Percentiles rank a stretch among this genome's conserved stretches.
Evolutionary conservation across 2,888 invertebrate species (phyloP).

Genomic region (Ophion ventricosus): DNA sequence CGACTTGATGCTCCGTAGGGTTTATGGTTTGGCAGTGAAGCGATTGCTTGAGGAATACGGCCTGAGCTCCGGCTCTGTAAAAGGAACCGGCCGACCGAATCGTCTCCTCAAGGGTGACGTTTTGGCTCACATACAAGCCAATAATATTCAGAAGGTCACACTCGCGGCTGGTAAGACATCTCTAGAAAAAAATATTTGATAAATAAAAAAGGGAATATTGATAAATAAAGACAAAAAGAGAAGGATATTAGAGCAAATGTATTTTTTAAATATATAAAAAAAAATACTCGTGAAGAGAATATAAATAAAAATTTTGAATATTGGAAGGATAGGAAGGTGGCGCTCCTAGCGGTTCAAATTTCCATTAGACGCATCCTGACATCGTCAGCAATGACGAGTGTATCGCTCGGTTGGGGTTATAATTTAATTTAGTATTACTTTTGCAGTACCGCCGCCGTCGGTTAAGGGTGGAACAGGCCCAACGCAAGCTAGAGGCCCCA

Average conservation of each 20-base stretch:
- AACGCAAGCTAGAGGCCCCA: slow-evolving; percentile 44
- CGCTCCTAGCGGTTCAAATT: not conserved
- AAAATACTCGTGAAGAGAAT: too few species aligned
- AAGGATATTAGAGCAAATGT: not conserved
- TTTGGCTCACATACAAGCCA: slow-evolving; percentile 82
- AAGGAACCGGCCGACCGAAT: slow-evolving; percentile 86
- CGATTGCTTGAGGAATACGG: slow-evolving; percentile 86
- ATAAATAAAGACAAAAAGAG: not conserved
- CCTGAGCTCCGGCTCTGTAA: slow-evolving; percentile 83
- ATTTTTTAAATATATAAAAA: not conserved
- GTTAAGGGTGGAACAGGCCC: slow-evolving; percentile 25
- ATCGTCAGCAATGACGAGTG: too few species aligned
- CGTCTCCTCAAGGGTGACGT: slow-evolving; percentile 87
- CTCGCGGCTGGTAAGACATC: slow-evolving; percentile 72
- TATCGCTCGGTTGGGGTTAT: not conserved
- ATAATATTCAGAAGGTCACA: slow-evolving; percentile 82
- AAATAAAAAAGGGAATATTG: not conserved
- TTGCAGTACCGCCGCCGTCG: slow-evolving; percentile 53
- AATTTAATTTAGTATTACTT: not conserved
- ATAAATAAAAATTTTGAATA: too few species aligned
- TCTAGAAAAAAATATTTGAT: not conserved
- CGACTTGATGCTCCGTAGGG: slow-evolving; percentile 70
- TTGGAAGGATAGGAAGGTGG: not conserved
- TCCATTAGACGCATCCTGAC: too few species aligned
- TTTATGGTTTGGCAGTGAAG: slow-evolving; percentile 86